Conservation (phyloP, 2,888 invertebrate genomes). For the Drosophila infuscata region DNA sequence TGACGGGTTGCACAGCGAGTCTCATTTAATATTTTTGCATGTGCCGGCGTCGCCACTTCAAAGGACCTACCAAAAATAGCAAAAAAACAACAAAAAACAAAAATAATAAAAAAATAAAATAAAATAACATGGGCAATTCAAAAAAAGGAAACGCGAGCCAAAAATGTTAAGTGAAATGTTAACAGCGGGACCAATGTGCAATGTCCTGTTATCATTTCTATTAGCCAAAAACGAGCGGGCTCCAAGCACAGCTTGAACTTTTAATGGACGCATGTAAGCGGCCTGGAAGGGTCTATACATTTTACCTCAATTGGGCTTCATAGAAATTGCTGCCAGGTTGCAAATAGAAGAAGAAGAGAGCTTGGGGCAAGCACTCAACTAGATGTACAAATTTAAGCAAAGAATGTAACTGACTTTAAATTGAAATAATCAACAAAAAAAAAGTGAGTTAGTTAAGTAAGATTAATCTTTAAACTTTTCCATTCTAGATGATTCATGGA, state of each 20-base stretch:
- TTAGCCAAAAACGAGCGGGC: conserved; percentile 46
- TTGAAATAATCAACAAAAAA: background rate
- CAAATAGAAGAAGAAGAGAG: background rate
- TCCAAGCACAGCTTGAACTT: conserved; percentile 13
- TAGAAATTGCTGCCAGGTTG: background rate
- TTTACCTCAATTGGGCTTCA: conserved; percentile 24
- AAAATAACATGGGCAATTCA: conserved; percentile 17
- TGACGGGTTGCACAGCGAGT: conserved; percentile 50
- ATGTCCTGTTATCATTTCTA: conserved; percentile 73
- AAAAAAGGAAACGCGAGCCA: conserved; percentile 50
- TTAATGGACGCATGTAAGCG: background rate
- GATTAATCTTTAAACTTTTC: background rate
- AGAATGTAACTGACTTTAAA: background rate
- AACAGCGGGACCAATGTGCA: conserved; percentile 59
- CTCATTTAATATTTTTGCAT: conserved; percentile 77
- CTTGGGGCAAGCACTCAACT: background rate
- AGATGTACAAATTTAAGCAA: background rate
- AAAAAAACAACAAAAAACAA: conserved; percentile 29
- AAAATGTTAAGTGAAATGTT: conserved; percentile 80
- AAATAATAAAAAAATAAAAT: conserved; percentile 1
- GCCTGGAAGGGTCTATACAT: background rate
- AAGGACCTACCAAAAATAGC: conserved; percentile 61
- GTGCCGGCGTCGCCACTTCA: conserved; percentile 74
- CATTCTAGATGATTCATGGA: background rate
- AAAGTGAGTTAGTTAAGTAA: background rate